These are phyloP conservation scores for Pseudois nayaur DNA, from an alignment of 2,113 vertebrate species.

Conservation along the genomic window DNA sequence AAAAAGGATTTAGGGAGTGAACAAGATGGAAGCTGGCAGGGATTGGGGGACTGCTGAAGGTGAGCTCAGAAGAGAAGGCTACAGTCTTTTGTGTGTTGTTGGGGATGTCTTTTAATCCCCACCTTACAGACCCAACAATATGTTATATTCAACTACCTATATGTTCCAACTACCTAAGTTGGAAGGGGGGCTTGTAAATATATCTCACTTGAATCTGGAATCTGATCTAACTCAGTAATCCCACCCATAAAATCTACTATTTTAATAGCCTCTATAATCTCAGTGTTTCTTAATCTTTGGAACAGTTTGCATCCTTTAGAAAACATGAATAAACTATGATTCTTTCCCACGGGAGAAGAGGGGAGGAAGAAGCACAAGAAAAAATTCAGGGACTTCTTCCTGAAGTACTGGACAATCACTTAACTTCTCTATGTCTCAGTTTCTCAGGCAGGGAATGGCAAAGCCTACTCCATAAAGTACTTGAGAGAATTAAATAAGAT, in stretches of 20 bases:
- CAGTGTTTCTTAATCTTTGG: neutral
- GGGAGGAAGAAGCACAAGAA: neutral
- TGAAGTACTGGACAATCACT: neutral
- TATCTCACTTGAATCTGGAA: neutral
- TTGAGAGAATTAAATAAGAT: neutral
- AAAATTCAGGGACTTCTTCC: neutral
- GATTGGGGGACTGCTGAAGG: neutral
- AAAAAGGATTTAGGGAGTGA: neutral
- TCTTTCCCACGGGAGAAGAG: neutral
- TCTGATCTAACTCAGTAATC: neutral
- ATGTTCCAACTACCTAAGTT: no score
- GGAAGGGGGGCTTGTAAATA: neutral
- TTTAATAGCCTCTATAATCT: neutral
- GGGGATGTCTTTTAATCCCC: neutral
- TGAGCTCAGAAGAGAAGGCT: neutral
- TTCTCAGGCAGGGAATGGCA: neutral
- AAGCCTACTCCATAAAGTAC: neutral
- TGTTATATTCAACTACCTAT: no score
- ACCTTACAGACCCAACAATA: neutral
- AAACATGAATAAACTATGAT: neutral
- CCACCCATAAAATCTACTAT: neutral
- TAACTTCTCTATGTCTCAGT: neutral
- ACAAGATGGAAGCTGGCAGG: neutral
- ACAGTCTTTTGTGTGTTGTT: neutral
- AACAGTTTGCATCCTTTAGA: neutral